These are phyloP conservation scores for Anastatus disparis DNA, from an alignment of 1,140 invertebrate genomes.

Conservation along the genomic window DNA sequence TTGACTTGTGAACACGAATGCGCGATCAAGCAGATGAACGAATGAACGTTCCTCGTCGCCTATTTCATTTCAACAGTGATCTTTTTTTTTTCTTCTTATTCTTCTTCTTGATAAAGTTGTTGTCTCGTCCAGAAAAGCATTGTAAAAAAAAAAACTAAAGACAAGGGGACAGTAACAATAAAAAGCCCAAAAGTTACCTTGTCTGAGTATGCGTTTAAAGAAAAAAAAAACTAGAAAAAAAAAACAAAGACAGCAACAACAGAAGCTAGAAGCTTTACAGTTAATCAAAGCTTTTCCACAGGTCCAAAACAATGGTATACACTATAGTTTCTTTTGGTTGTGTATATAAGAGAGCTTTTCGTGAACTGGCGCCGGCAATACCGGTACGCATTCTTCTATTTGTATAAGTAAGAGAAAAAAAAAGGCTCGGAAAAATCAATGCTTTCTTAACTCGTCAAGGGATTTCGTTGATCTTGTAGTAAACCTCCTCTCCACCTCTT, in stretches of 20 bases:
- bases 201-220: neutral
- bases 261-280: neutral
- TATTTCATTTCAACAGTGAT: neutral
- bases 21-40: too few relatives aligned
- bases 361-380: too few relatives aligned
- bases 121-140: neutral
- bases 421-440: constrained; percentile 30
- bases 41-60: neutral
- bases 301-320: constrained; percentile 1
- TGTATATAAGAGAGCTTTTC: neutral
- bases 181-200: too few relatives aligned
- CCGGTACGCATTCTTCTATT: constrained; percentile 9
- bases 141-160: neutral
- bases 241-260: too few relatives aligned
- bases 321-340: neutral
- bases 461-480: constrained; percentile 16
- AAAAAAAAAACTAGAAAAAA: neutral
- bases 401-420: neutral
- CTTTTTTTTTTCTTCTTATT: too few relatives aligned
- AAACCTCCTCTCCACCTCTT: too few relatives aligned
- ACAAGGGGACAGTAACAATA: too few relatives aligned
- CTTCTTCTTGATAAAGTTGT: too few relatives aligned
- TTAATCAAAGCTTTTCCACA: constrained; percentile 24
- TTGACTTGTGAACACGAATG: too few relatives aligned
- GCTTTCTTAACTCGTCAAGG: constrained; percentile 29